Conservation (phyloP, 1,140 invertebrate genomes). For the Kradibia gibbosae region DNA sequence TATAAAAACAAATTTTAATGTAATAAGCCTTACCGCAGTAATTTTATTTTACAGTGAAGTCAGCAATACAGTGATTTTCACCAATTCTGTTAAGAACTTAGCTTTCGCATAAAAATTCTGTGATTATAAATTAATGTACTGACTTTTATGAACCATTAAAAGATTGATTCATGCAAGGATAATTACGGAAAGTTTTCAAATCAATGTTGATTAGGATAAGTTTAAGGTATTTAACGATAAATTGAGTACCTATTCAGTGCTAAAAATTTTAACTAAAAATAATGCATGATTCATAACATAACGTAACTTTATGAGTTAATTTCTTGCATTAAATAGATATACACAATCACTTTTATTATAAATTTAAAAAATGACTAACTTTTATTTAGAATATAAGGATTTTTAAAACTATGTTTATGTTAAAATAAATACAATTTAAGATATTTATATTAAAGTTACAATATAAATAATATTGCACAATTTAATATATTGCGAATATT, state of each 20-base stretch:
- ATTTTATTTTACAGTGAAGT: slow-evolving; percentile 22
- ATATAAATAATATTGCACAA: too few relatives aligned
- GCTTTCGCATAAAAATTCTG: slow-evolving; percentile 9
- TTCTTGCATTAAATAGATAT: too few relatives aligned
- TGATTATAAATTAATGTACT: slow-evolving; percentile 21
- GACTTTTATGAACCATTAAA: slow-evolving; percentile 33
- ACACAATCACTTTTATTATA: too few relatives aligned
- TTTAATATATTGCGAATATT: too few relatives aligned
- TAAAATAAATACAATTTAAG: too few relatives aligned
- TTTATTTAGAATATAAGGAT: too few relatives aligned
- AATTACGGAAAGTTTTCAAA: slow-evolving; percentile 30
- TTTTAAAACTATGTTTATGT: too few relatives aligned
- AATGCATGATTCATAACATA: neutral
- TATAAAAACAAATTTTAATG: slow-evolving; percentile 16
- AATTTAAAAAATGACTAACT: too few relatives aligned
- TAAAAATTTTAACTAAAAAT: neutral
- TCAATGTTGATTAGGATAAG: slow-evolving; percentile 26
- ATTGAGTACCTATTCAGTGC: neutral
- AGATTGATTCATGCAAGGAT: slow-evolving; percentile 30
- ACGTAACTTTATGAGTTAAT: too few relatives aligned
- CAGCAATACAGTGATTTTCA: slow-evolving; percentile 24
- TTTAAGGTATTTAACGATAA: slow-evolving; percentile 14
- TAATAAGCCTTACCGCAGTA: slow-evolving; percentile 13
- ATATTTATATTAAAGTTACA: too few relatives aligned
- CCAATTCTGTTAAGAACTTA: slow-evolving; percentile 5